These are phyloP conservation scores for Mythimna pallens DNA, from an alignment of 2,888 invertebrate genomes.

Conservation along the genomic window DNA sequence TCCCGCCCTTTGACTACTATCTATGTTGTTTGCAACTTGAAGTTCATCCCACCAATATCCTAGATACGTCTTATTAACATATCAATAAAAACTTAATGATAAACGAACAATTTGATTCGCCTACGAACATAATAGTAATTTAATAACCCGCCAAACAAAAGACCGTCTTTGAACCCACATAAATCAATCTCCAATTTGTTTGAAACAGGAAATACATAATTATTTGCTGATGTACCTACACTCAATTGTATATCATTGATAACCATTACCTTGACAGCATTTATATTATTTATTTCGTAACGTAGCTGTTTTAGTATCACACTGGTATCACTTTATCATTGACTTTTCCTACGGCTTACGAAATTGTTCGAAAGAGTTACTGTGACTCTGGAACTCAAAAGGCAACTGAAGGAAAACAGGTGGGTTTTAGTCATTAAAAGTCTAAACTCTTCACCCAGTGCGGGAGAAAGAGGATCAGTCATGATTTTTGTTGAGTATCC, in stretches of 20 bases:
- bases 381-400: no score
- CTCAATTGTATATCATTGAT: not conserved
- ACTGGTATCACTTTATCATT: no score
- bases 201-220: slow-evolving; percentile 28
- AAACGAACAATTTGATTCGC: slow-evolving; percentile 3
- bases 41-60: not conserved
- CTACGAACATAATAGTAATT: slow-evolving; percentile 1
- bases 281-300: no score
- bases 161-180: slow-evolving; percentile 37
- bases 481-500: no score
- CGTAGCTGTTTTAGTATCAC: no score
- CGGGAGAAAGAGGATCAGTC: no score
- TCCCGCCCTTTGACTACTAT: not conserved
- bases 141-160: slow-evolving; percentile 20
- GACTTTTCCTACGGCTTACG: no score
- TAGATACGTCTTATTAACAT: not conserved
- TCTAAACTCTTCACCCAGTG: no score
- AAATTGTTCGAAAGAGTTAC: no score
- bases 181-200: slow-evolving; percentile 23
- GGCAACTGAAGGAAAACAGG: no score
- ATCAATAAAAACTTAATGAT: slow-evolving; percentile 16
- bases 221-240: not conserved
- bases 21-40: not conserved
- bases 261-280: not conserved
- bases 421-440: no score